Evolutionary conservation across 2,888 invertebrate species (phyloP), one percentile per base, ranked within the genome.

Genomic region (Iphiclides podalirius): DNA sequence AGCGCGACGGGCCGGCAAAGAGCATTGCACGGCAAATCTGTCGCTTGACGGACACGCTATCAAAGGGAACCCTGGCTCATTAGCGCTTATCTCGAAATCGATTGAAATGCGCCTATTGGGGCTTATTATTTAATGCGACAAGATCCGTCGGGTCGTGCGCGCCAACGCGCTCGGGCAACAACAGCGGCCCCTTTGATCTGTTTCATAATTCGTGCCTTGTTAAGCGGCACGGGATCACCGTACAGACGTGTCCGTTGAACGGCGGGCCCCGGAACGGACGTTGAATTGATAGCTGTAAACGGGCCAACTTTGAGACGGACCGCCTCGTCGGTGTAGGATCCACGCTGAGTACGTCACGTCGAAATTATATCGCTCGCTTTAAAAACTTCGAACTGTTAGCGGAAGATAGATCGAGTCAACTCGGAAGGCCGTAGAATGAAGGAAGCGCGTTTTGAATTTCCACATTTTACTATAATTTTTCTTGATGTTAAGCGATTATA

Each of bases 61-160:
- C 63, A 66, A 67, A 71, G 70, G 74, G 66, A 67, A 70, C 68
- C 62, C 65, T 61, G 68, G 55, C 74, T 75, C 72, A 77, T 77
- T 75, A 75, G 74, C 70, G 66, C 64, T 59, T 59, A 54, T 53
- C 53, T 54, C 55, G 55, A 52, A 55, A 61, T 59, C 61, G 58
- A 59, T 59, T 55, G 61, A 58, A 54, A 59, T 54, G 51, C 53
- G 43, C 35, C 45, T 45, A 50, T 45, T 50, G 28, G 36, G 40
- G 45, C 35, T 31, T 44, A 49, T 49, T 49, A 49, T 49, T 44
- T 46, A 55, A 53, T 52, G 48, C 48, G 52, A 53, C 55, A 53
- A 47, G 53, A 48, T 52, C 48, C 51, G 48, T 55, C 39, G 44
- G 42, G 43, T 38, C 38, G 26, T 34, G 34, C 38, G 39, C n/a